Evolutionary conservation across 2,888 invertebrate genomes (phyloP).

Genomic region (Caradrina kadenii): DNA sequence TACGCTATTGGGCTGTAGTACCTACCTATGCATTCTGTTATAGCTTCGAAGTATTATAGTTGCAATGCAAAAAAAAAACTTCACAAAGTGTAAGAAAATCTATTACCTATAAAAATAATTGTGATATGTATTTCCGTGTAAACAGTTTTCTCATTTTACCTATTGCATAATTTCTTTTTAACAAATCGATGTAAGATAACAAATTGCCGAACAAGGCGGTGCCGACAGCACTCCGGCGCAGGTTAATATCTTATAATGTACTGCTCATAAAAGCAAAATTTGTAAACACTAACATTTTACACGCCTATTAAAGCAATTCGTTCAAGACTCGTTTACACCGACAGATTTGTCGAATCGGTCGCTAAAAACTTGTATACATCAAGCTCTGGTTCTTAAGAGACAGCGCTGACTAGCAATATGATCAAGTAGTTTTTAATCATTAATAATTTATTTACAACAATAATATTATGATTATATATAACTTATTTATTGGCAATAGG

Average conservation of each 20-base stretch:
- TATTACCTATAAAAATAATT: constrained; percentile 4
- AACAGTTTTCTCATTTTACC: constrained; percentile 33
- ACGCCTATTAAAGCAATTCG: constrained; percentile 78
- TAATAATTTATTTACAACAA: no score
- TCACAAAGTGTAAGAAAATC: not conserved
- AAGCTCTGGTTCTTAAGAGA: no score
- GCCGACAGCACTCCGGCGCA: constrained; percentile 57
- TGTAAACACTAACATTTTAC: constrained; percentile 76
- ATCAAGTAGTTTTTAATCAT: no score
- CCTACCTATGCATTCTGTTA: not conserved
- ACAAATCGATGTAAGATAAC: constrained; percentile 50
- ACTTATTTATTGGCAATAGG: no score
- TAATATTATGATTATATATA: no score
- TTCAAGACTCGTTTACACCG: constrained; percentile 60
- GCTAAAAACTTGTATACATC: not conserved
- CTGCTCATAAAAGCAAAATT: constrained; percentile 72
- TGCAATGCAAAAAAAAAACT: no score
- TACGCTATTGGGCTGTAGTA: not conserved
- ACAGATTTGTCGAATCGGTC: constrained; percentile 41
- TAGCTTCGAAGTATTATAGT: no score
- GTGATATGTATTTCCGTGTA: constrained; percentile 8
- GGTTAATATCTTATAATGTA: constrained; percentile 63
- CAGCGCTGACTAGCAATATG: no score
- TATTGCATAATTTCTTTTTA: constrained; percentile 42
- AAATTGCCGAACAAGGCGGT: constrained; percentile 58